Percentiles rank a stretch among this genome's conserved stretches.
These are phyloP conservation scores for Helarctos malayanus DNA, from an alignment of 2,797 vertebrate species.

Conservation along the genomic window DNA sequence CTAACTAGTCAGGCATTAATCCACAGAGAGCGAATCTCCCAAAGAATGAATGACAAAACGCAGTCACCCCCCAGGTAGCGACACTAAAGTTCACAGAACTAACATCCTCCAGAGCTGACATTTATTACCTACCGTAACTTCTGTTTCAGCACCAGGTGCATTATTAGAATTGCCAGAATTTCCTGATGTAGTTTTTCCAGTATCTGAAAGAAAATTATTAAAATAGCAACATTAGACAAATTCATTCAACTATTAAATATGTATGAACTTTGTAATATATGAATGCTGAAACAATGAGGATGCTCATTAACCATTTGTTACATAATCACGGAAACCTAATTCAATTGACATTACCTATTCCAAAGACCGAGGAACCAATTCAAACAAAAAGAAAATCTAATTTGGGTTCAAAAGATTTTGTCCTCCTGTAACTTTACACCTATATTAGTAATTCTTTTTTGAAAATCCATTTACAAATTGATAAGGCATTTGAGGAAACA, in stretches of 20 bases:
- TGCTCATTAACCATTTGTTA: constrained; percentile 10
- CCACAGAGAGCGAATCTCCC: constrained; percentile 24
- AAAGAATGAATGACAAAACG: constrained; percentile 54
- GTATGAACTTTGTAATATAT: neutral
- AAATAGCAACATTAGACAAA: constrained; percentile 32
- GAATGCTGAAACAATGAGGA: neutral
- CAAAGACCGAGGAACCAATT: neutral
- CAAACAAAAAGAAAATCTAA: neutral
- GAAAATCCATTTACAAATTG: constrained; percentile 35
- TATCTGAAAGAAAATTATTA: constrained; percentile 78
- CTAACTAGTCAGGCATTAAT: neutral
- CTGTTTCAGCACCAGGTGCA: neutral
- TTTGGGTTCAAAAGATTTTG: constrained; percentile 13
- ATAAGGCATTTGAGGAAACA: constrained; percentile 34
- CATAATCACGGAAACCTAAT: constrained; percentile 46
- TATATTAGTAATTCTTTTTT: neutral
- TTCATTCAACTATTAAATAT: constrained; percentile 52
- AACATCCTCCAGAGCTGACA: neutral
- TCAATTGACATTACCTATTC: neutral
- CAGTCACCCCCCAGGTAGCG: neutral
- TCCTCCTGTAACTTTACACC: constrained; percentile 5
- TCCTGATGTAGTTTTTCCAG: constrained; percentile 26
- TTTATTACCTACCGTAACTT: constrained; percentile 66
- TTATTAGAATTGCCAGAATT: neutral
- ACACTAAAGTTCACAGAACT: neutral